A percentile compares a stretch with the other conserved stretches of the same genome.
phyloP scores from a whole-genome alignment of 2,888 invertebrate genomes.

The Hypsopygia costalis region DNA sequence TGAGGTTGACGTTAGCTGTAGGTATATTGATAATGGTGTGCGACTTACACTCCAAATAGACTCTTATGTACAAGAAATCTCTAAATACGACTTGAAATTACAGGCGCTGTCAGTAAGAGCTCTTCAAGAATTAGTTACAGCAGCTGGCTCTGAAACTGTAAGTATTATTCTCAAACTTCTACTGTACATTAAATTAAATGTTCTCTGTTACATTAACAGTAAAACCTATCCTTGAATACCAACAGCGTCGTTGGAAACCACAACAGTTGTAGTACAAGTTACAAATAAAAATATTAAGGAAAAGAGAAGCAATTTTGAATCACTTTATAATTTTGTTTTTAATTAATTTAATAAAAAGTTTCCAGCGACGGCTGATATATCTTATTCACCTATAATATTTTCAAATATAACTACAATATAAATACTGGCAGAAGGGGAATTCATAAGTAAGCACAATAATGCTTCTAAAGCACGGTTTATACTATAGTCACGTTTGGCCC shows the following conservation, averaged over 20 bases:
- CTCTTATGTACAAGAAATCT: no score
- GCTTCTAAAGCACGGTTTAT: no score
- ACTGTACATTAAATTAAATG: slow-evolving; percentile 19
- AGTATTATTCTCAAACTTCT: slow-evolving; percentile 53
- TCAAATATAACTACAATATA: neutral
- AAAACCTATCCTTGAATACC: slow-evolving; percentile 43
- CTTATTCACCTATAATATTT: slow-evolving; percentile 31
- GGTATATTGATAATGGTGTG: no score
- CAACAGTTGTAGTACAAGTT: no score
- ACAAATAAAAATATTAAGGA: no score
- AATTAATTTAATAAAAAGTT: neutral
- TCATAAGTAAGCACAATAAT: no score
- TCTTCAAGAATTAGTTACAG: slow-evolving; percentile 98
- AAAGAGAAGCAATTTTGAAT: no score
- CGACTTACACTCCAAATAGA: no score
- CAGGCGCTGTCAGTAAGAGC: slow-evolving; percentile 98
- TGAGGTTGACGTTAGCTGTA: no score
- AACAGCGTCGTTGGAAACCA: slow-evolving; percentile 19
- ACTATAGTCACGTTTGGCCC: no score
- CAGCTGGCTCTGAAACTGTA: slow-evolving; percentile 95
- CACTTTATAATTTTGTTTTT: no score
- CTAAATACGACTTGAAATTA: neutral
- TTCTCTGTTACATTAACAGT: slow-evolving; percentile 54
- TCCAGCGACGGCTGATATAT: slow-evolving; percentile 8
- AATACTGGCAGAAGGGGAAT: slow-evolving; percentile 1